Evolutionary conservation across 1,140 invertebrate species (phyloP), one percentile per base, ranked within the genome.

Genomic region (Eubasilissa regina): DNA sequence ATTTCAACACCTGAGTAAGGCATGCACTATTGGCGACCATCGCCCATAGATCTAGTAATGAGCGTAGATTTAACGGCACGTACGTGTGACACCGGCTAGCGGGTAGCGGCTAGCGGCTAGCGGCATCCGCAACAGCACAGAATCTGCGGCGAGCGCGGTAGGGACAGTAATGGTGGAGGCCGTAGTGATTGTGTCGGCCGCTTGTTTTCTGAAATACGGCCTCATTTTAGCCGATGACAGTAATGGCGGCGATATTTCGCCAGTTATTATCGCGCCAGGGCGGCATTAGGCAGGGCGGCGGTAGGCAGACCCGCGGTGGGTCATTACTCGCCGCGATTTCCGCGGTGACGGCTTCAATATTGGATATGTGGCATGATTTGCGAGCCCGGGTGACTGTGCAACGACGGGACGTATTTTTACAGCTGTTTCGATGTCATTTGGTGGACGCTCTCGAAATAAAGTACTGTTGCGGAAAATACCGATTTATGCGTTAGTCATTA

Each of bases 171-270:
- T 48, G 45, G 66, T 47, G 45, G 43, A 45, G 47, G 66, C 66
- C 35, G 73, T 45, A 79, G 80, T 81, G 80, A 81, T 81, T 81
- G 80, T 81, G 80, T 81, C 80, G 70, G 70, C 45, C 73, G 80
- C 80, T 82, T 82, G 80, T 82, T 82, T 82, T 82, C 80, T 82
- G 77, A 82, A 78, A 75, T 79, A 82, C 80, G 62, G 75, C 60
- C 80, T 82, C 80, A 79, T 82, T 82, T 82, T 82, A 75, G 62
- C 80, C 80, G 80, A 82, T 82, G 80, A 82, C 80, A 79, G 58
- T 82, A 82, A 82, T 82, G 80, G 80, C 74, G 80, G 76, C 80
- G 73, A 82, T 82, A 82, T 82, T 82, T 82, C 70, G 73, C 77
- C 64, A 47, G 80, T 82, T 82, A 82, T 82, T 75, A 75, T 75